Percentiles rank a stretch among this genome's conserved stretches.
phyloP scores from a whole-genome alignment of 2,888 invertebrate genomes.

The Tinea trinotella region DNA sequence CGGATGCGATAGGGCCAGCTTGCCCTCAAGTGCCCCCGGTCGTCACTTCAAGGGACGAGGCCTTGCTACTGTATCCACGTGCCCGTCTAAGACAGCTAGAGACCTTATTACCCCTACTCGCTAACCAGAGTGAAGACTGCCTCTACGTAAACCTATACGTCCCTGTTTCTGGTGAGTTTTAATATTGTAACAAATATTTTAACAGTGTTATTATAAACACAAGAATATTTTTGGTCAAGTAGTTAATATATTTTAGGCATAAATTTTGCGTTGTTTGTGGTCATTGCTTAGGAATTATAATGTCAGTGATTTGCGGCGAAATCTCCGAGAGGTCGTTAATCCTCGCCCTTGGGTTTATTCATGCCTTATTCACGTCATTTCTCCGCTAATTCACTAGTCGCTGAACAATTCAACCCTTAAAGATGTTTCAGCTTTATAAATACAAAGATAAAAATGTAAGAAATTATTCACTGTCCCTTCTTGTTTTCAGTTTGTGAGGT shows the following conservation, averaged over 20 bases:
- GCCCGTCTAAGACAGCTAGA: slow-evolving; percentile 89
- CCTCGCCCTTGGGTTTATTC: slow-evolving; percentile 45
- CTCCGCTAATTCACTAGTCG: slow-evolving; percentile 46
- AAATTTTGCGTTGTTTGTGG: not conserved
- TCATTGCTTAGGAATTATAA: slow-evolving; percentile 4
- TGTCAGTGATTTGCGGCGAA: slow-evolving; percentile 11
- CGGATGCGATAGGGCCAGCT: slow-evolving; percentile 86
- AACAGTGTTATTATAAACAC: not conserved
- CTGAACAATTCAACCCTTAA: slow-evolving; percentile 29
- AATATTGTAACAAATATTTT: not conserved
- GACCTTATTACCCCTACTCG: slow-evolving; percentile 85
- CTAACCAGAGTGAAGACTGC: slow-evolving; percentile 98
- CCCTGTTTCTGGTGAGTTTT: slow-evolving; percentile 60
- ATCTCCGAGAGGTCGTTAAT: slow-evolving; percentile 42
- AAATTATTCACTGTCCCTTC: not conserved
- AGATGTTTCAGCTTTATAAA: slow-evolving; percentile 1
- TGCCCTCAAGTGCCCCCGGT: slow-evolving; percentile 85
- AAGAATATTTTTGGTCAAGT: not conserved
- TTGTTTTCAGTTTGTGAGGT: slow-evolving; percentile 14
- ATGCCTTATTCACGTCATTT: slow-evolving; percentile 58
- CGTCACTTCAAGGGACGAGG: slow-evolving; percentile 67
- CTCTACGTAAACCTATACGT: slow-evolving; percentile 97
- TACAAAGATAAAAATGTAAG: slow-evolving; percentile 10
- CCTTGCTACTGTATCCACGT: slow-evolving; percentile 82
- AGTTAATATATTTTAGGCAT: not conserved